A percentile compares a stretch with the other conserved stretches of the same genome.
Conservation (phyloP, 2,113 vertebrate genomes). For the Sinocyclocheilus anshuiensis region DNA sequence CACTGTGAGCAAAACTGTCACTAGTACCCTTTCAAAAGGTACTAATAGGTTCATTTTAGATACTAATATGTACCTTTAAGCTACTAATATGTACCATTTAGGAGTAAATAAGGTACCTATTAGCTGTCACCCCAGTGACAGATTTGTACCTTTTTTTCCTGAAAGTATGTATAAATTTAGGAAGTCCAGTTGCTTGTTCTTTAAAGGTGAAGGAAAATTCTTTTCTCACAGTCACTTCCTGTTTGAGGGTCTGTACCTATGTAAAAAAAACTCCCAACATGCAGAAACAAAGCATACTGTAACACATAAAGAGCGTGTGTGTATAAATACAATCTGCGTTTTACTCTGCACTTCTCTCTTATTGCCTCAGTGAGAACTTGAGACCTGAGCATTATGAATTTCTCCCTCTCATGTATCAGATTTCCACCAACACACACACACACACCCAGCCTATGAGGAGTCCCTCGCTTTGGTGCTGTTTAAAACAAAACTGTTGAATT, state of each 20-base stretch:
- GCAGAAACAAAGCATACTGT: constrained; percentile 24
- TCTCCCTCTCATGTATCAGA: constrained; percentile 50
- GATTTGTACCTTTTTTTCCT: neutral
- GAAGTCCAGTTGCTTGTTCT: neutral
- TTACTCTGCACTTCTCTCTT: constrained; percentile 46
- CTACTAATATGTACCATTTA: neutral
- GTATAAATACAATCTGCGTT: constrained; percentile 65
- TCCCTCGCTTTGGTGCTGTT: constrained; percentile 52
- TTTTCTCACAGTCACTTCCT: constrained; percentile 45
- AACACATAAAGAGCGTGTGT: constrained; percentile 33
- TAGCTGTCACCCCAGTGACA: neutral
- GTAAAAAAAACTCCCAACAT: neutral
- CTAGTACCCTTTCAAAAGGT: no score
- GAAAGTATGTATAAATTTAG: neutral
- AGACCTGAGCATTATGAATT: constrained; percentile 56
- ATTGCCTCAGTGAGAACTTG: constrained; percentile 61
- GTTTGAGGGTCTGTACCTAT: neutral
- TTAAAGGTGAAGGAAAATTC: neutral
- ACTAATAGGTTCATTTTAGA: no score
- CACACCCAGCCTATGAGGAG: neutral
- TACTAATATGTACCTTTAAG: neutral
- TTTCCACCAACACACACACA: constrained; percentile 40
- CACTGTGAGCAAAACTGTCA: neutral
- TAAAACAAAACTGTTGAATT: constrained; percentile 39
- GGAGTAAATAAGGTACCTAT: neutral